A percentile compares a stretch with the other conserved stretches of the same genome.
Conservation (phyloP, 2,113 vertebrate species). For the Phycodurus eques region DNA sequence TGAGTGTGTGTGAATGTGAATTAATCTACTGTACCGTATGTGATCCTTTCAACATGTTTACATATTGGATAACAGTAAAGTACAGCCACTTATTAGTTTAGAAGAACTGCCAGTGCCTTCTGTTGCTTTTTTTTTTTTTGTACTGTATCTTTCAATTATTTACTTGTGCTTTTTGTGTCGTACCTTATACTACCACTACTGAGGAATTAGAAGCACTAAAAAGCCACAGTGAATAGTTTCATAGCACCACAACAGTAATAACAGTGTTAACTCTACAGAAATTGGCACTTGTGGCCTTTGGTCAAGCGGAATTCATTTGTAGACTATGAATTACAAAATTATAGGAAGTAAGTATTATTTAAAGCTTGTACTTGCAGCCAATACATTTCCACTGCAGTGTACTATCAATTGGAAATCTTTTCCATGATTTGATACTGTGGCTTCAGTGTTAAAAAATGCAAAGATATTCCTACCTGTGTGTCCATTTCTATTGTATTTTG, state of each 20-base stretch:
- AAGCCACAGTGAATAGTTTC: constrained; percentile 1
- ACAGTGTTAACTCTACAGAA: not conserved
- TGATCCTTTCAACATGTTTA: constrained; percentile 10
- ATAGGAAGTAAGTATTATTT: not conserved
- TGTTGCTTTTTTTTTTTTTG: not conserved
- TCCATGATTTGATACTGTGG: not conserved
- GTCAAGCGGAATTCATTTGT: not conserved
- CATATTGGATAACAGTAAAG: constrained; percentile 3
- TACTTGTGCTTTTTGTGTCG: not conserved
- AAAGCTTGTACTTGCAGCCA: not conserved
- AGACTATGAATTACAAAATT: not conserved
- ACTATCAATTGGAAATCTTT: not conserved
- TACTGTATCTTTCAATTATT: not conserved
- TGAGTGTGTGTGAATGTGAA: not conserved
- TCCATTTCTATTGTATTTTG: not conserved
- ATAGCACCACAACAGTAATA: not conserved
- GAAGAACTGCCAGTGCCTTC: not conserved
- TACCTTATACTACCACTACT: constrained; percentile 17
- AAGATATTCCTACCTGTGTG: not conserved
- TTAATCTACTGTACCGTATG: constrained; percentile 17
- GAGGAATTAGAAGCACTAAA: constrained; percentile 22
- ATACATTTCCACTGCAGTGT: not conserved
- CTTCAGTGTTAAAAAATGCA: not conserved
- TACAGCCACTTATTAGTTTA: constrained; percentile 9
- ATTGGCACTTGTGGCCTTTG: not conserved